A percentile compares a stretch with the other conserved stretches of the same genome.
Evolutionary conservation across 1,140 invertebrate species (phyloP).

Genomic region (Drosophila carrolli): DNA sequence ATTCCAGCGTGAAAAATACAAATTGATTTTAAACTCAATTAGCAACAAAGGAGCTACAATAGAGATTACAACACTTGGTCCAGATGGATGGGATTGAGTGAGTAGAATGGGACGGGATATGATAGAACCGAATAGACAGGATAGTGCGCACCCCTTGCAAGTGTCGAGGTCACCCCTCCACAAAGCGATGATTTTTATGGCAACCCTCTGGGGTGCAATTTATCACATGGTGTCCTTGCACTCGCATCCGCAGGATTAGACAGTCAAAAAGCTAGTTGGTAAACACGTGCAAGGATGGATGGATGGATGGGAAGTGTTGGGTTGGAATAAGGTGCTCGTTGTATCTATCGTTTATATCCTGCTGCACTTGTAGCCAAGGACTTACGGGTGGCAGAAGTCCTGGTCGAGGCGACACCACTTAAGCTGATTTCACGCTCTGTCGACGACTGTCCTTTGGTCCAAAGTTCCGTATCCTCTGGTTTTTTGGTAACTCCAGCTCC

Average conservation of each 20-base stretch:
- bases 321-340: neutral
- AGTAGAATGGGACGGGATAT: neutral
- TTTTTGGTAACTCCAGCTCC: neutral
- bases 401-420: constrained; percentile 59
- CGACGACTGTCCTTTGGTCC: constrained; percentile 20
- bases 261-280: constrained; percentile 78
- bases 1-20: constrained; percentile 63
- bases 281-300: constrained; percentile 59
- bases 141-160: neutral
- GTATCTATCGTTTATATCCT: neutral
- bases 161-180: constrained; percentile 1
- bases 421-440: constrained; percentile 79
- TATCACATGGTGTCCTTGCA: constrained; percentile 71
- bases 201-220: constrained; percentile 84
- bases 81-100: constrained; percentile 19
- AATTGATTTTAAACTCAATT: constrained; percentile 85
- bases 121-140: constrained; percentile 4
- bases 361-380: constrained; percentile 43
- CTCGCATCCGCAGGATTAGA: constrained; percentile 63
- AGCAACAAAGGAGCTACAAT: constrained; percentile 64
- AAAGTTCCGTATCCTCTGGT: neutral
- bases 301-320: neutral
- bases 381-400: constrained; percentile 11
- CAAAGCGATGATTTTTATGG: constrained; percentile 78
- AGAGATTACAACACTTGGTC: constrained; percentile 36